These are phyloP conservation scores for Poecilia wingei DNA, from an alignment of 2,797 vertebrate species.

Conservation along the genomic window DNA sequence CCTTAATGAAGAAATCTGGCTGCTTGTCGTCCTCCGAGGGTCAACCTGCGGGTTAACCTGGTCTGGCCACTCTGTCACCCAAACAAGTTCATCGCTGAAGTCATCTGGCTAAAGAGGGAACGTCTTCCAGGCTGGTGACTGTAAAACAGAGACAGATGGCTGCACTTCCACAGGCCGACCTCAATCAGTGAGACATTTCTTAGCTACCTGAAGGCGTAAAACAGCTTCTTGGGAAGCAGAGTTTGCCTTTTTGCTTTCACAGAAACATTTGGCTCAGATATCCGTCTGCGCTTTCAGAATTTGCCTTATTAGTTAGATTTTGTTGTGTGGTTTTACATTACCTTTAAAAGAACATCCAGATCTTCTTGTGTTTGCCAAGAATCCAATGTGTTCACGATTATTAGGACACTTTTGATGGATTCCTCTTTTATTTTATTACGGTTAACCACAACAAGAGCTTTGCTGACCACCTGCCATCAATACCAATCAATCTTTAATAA, in stretches of 20 bases:
- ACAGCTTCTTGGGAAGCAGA: background rate
- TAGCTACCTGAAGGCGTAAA: background rate
- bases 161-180: background rate
- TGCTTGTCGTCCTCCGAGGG: background rate
- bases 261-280: background rate
- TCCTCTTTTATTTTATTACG: background rate
- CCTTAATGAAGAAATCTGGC: constrained; percentile 5
- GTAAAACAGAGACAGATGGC: constrained; percentile 4
- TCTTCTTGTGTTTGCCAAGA: background rate
- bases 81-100: background rate
- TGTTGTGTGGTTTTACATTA: background rate
- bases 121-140: background rate
- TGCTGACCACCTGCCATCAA: background rate
- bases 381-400: background rate
- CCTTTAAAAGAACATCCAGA: background rate
- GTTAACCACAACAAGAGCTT: background rate
- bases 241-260: background rate
- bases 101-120: constrained; percentile 1
- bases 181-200: background rate
- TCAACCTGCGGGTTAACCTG: background rate
- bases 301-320: background rate
- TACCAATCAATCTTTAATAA: background rate
- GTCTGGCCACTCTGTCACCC: background rate
- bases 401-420: background rate
- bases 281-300: background rate